Conservation (phyloP, 2,113 vertebrate species). For the Corynorhinus townsendii region DNA sequence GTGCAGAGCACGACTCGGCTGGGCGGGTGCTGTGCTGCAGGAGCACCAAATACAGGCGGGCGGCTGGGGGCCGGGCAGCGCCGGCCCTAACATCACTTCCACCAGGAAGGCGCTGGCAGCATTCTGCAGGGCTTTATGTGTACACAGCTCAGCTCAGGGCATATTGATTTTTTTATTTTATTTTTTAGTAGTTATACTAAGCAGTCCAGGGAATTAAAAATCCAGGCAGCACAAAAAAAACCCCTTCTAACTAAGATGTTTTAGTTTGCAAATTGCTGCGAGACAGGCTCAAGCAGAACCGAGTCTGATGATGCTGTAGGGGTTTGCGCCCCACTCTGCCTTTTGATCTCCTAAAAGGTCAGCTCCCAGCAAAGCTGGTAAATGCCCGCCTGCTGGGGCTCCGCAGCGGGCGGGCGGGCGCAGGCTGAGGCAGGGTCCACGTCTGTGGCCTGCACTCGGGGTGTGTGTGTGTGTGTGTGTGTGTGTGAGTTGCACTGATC, state of each 20-base stretch:
- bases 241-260: neutral
- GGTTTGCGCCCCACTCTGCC: neutral
- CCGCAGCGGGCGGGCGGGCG: neutral
- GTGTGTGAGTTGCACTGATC: neutral
- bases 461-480: too few relatives aligned
- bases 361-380: neutral
- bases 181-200: neutral
- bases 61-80: constrained; percentile 10
- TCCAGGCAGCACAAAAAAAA: constrained; percentile 31
- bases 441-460: neutral
- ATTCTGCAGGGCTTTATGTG: constrained; percentile 9
- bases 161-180: neutral
- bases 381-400: neutral
- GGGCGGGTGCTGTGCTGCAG: constrained; percentile 15
- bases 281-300: constrained; percentile 30
- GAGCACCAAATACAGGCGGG: constrained; percentile 68
- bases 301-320: neutral
- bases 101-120: constrained; percentile 5
- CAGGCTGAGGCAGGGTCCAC: neutral
- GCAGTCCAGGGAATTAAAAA: constrained; percentile 49
- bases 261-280: constrained; percentile 29
- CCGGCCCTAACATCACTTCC: constrained; percentile 41
- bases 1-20: constrained; percentile 56
- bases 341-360: neutral
- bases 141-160: constrained; percentile 8